phyloP scores from a whole-genome alignment of 2,888 invertebrate genomes.

The Scaptomyza cyrtandrae region DNA sequence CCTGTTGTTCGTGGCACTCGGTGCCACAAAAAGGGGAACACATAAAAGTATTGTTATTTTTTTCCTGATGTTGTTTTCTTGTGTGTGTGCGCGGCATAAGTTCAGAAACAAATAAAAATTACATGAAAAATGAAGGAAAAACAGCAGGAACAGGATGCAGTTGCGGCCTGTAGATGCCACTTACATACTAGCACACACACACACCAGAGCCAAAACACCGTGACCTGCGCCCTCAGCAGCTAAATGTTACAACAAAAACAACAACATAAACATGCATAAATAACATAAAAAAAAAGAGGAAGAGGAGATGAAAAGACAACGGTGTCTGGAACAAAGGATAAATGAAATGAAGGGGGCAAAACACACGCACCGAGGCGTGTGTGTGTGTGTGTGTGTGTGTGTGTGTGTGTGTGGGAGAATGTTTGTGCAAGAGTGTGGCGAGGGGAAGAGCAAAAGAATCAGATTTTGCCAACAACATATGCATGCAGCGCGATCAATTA shows the following conservation, averaged over 20 bases:
- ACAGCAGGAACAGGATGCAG: constrained; percentile 61
- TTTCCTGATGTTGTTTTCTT: constrained; percentile 36
- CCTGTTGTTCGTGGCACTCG: constrained; percentile 39
- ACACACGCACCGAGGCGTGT: no score
- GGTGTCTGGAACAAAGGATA: constrained; percentile 23
- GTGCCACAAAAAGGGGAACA: constrained; percentile 38
- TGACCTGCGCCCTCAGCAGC: constrained; percentile 62
- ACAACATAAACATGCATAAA: constrained; percentile 51
- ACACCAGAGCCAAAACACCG: constrained; percentile 30
- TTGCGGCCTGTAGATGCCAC: constrained; percentile 33
- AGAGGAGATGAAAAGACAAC: constrained; percentile 1
- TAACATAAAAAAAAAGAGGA: constrained; percentile 19
- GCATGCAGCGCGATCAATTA: constrained; percentile 53
- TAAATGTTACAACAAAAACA: constrained; percentile 47
- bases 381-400: background rate
- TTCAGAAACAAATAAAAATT: background rate
- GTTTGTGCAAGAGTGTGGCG: background rate
- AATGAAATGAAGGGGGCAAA: background rate
- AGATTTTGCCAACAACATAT: constrained; percentile 43
- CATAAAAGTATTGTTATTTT: constrained; percentile 16
- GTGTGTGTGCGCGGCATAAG: constrained; percentile 15
- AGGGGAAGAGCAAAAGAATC: constrained; percentile 4
- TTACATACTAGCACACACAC: background rate
- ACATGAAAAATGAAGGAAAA: constrained; percentile 16
- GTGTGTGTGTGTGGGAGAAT: background rate